phyloP scores from a whole-genome alignment of 2,113 vertebrate genomes.

The Zapus hudsonius region DNA sequence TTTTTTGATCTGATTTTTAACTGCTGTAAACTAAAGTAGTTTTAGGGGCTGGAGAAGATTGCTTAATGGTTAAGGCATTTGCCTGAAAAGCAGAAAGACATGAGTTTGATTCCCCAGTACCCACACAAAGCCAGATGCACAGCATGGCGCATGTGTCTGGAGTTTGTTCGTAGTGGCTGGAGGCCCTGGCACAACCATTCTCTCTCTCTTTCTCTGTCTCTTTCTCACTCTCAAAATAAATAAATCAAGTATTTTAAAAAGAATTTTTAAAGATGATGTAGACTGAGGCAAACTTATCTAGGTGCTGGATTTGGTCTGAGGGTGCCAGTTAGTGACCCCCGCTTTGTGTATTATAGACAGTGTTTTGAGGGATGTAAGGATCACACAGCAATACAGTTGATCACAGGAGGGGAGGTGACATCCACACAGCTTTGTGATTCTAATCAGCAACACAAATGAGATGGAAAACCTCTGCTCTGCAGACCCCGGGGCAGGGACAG shows the following conservation, averaged over 20 bases:
- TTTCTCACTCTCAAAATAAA: too few relatives aligned
- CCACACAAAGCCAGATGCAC: too few relatives aligned
- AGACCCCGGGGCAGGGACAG: rapidly evolving
- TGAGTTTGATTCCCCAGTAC: too few relatives aligned
- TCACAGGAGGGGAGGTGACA: not conserved
- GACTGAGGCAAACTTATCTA: not conserved
- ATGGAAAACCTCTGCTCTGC: not conserved
- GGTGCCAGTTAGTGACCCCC: not conserved
- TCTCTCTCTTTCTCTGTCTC: too few relatives aligned
- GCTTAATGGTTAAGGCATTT: too few relatives aligned
- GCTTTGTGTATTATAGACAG: not conserved
- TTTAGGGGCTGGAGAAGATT: too few relatives aligned
- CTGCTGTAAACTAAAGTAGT: not conserved
- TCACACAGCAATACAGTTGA: not conserved
- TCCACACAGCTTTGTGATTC: rapidly evolving
- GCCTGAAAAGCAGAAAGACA: too few relatives aligned
- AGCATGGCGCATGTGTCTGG: too few relatives aligned
- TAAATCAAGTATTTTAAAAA: too few relatives aligned
- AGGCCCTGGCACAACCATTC: too few relatives aligned
- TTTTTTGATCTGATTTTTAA: not conserved
- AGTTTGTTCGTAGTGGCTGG: too few relatives aligned
- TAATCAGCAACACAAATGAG: not conserved
- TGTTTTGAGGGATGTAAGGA: not conserved
- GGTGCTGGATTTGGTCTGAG: not conserved
- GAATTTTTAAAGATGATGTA: not conserved